Base-by-base conservation (phyloP, 2,113 vertebrate species). In the Kryptolebias marmoratus region DNA sequence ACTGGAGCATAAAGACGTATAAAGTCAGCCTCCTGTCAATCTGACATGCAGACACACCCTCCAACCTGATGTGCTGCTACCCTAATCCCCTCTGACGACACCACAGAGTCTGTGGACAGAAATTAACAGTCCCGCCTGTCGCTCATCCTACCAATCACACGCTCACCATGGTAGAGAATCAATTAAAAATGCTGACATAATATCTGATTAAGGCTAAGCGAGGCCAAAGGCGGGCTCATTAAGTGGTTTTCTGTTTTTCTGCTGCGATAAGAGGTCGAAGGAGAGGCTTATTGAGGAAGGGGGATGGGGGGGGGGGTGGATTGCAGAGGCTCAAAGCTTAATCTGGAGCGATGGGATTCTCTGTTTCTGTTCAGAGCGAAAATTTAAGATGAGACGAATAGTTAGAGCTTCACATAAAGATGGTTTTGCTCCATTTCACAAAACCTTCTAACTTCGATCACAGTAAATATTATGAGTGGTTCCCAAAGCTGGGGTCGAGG, bases 61-160 rank as follows among this genome's bases (percentile, higher is more conserved):
- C 80, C 73, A 60, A 68, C 75, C 74, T 82, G 80, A 90, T 84
- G 66, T 73, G 71, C 57, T 57, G 30, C 64, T 68, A 14, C 53
- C 64, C 65, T 85, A 88, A 91, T 92, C 86, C 81, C 68, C 55
- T 65, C 54, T 84, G 88, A 84, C 48, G 61, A 82, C 77, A 79
- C 74, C 15, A 58, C 70, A 27, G 30, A 71, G 74, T 77, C 79
- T 68, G 54, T 73, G 57, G 76, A 77, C 76, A 66, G 74, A 89
- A 86, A 73, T 81, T 36, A 82, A 73, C 68, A 13, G 65, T 55
- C 75, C 27, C 9, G 18, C 55, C 77, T 53, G 59, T 61, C 57
- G 53, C 62, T 77, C 80, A 69, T 63, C 27, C 5, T 70, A 47
- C 30, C 59, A 61, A n/a, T 68, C 73, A 71, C 68, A 22, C 0